A percentile compares a stretch with the other conserved stretches of the same genome.
Conservation (phyloP, 2,797 vertebrate genomes). For the Hoplostethus mediterraneus region DNA sequence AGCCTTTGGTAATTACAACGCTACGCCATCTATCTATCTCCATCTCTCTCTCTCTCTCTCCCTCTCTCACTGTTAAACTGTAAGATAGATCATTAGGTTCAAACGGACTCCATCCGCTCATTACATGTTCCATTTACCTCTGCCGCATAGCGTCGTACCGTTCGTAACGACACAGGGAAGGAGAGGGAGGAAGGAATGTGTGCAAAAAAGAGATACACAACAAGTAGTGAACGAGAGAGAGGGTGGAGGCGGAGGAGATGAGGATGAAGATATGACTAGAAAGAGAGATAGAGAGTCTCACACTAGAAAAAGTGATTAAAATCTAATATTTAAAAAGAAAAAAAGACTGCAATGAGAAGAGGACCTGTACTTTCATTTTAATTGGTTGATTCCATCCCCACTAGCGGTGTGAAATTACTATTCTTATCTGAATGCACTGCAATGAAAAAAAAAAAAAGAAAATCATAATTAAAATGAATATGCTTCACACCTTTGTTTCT, state of each 20-base stretch:
- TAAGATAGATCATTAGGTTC: slow-evolving; percentile 80
- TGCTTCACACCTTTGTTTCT: slow-evolving; percentile 32
- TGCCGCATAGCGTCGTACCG: slow-evolving; percentile 69
- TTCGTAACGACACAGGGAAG: slow-evolving; percentile 59
- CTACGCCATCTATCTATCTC: slow-evolving; percentile 26
- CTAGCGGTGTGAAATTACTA: slow-evolving; percentile 2
- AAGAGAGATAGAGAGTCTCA: background rate
- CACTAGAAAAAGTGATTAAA: slow-evolving; percentile 9
- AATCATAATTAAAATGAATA: slow-evolving; percentile 20
- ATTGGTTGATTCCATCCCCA: background rate
- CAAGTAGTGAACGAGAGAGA: background rate
- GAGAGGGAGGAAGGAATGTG: slow-evolving; percentile 1
- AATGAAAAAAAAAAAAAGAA: slow-evolving; percentile 23
- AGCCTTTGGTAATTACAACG: slow-evolving; percentile 4
- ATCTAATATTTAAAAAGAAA: slow-evolving; percentile 1
- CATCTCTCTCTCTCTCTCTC: slow-evolving; percentile 16
- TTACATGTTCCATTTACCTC: slow-evolving; percentile 86
- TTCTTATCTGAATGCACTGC: slow-evolving; percentile 35
- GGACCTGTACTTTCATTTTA: slow-evolving; percentile 6
- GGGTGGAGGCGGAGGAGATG: slow-evolving; percentile 15
- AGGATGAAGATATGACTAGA: slow-evolving; percentile 12
- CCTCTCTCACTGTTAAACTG: slow-evolving; percentile 60
- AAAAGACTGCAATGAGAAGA: slow-evolving; percentile 1
- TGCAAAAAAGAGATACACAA: slow-evolving; percentile 12
- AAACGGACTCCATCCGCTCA: slow-evolving; percentile 78